Evolutionary conservation across 2,797 vertebrate species (phyloP).

Genomic region (Gambelia wislizenii): DNA sequence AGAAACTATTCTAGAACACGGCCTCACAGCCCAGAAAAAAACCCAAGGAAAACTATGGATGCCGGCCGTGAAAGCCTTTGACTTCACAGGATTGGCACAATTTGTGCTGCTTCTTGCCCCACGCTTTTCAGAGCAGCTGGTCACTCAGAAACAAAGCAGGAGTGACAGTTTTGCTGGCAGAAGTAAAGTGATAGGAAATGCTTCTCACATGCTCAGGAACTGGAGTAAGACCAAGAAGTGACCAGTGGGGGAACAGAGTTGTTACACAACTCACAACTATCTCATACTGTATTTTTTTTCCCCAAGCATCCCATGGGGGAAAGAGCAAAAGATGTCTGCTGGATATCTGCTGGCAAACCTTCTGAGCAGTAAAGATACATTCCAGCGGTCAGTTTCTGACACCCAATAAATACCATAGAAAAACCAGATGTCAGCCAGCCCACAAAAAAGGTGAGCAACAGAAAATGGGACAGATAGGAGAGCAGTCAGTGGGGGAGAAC

Average conservation of each 20-base stretch:
- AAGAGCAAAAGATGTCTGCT: not conserved
- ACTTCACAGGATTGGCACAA: not conserved
- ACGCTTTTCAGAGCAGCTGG: not conserved
- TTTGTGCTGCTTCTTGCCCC: not conserved
- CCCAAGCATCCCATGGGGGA: not conserved
- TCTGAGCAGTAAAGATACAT: not conserved
- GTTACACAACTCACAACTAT: not conserved
- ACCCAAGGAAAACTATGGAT: no score
- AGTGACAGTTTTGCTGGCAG: not conserved
- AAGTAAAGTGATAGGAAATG: not conserved
- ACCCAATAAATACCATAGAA: not conserved
- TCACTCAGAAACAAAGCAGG: not conserved
- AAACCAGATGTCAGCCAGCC: not conserved
- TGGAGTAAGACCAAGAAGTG: not conserved
- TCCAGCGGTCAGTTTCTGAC: not conserved
- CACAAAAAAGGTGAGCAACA: not conserved
- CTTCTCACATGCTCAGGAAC: not conserved
- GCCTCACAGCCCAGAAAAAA: no score
- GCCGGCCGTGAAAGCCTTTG: no score
- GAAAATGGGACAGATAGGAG: not conserved
- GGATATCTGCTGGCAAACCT: not conserved
- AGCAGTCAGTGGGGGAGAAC: not conserved
- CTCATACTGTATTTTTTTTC: not conserved
- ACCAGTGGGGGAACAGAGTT: no score
- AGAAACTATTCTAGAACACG: no score